A percentile compares a stretch with the other conserved stretches of the same genome.
phyloP scores from a whole-genome alignment of 2,888 invertebrate genomes.

The Noctua janthe region DNA sequence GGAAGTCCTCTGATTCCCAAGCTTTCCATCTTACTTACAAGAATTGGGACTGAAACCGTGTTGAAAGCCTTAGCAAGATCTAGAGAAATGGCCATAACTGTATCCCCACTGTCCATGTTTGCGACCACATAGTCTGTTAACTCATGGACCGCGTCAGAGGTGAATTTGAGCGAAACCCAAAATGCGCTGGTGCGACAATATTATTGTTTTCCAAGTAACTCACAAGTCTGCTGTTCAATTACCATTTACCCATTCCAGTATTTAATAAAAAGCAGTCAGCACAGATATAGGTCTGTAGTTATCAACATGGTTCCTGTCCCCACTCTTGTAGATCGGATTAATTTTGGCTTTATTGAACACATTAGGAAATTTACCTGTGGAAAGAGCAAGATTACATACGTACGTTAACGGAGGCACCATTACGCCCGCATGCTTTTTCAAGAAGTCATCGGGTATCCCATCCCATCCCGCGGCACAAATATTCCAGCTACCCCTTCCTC shows the following conservation, averaged over 20 bases:
- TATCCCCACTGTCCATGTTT: neutral
- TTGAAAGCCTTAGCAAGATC: constrained; percentile 14
- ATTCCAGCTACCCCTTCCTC: constrained; percentile 20
- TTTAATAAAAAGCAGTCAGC: neutral
- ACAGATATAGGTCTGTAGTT: neutral
- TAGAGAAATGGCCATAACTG: neutral
- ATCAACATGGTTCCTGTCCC: neutral
- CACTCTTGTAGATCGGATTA: neutral
- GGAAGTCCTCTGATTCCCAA: too few species aligned
- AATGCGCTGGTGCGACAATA: too few species aligned
- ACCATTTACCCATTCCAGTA: neutral
- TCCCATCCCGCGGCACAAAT: constrained; percentile 39
- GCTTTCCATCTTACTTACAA: too few species aligned
- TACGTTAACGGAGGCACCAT: neutral
- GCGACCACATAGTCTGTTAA: neutral
- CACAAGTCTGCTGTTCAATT: neutral
- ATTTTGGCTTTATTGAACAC: neutral
- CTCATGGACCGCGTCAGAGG: neutral
- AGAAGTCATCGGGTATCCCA: constrained; percentile 8
- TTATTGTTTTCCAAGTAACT: neutral
- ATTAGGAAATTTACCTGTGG: neutral
- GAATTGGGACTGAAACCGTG: too few species aligned
- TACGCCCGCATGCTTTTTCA: neutral
- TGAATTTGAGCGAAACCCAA: too few species aligned
- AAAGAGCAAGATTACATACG: neutral